These are phyloP conservation scores for Taxidea taxus DNA, from an alignment of 2,113 vertebrate genomes.

Conservation along the genomic window DNA sequence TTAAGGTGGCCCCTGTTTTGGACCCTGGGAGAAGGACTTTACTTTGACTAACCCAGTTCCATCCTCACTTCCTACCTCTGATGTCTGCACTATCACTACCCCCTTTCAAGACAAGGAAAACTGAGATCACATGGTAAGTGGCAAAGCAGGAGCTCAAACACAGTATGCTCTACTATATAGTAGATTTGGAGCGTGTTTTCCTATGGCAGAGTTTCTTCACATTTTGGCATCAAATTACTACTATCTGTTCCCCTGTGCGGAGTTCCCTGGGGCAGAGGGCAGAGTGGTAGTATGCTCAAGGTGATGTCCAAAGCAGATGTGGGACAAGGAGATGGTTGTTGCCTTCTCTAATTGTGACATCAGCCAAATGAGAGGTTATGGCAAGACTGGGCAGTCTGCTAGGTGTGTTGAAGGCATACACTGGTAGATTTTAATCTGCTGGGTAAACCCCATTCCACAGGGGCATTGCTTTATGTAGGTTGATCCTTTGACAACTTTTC, in stretches of 20 bases:
- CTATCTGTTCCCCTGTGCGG: neutral
- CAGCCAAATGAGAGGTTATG: neutral
- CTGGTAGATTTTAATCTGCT: neutral
- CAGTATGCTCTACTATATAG: neutral
- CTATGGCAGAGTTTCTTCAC: neutral
- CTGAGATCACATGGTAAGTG: neutral
- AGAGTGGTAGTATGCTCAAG: neutral
- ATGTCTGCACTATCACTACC: neutral
- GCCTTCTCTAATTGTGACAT: neutral
- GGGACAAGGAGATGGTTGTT: neutral
- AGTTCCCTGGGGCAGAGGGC: neutral
- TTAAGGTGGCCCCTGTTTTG: neutral
- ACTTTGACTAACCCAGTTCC: neutral
- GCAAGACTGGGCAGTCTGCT: neutral
- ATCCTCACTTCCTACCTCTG: neutral
- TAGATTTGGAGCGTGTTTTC: neutral
- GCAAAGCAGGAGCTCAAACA: neutral
- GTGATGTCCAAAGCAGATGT: neutral
- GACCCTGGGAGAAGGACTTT: neutral
- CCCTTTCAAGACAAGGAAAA: neutral
- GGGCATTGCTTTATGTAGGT: neutral
- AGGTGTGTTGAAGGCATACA: neutral
- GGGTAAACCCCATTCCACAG: neutral
- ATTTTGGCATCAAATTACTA: neutral
- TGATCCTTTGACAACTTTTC: neutral